Percentiles rank a stretch among this genome's conserved stretches.
Evolutionary conservation across 2,797 vertebrate genomes (phyloP).

Genomic region (Schizopygopsis malacanthus): DNA sequence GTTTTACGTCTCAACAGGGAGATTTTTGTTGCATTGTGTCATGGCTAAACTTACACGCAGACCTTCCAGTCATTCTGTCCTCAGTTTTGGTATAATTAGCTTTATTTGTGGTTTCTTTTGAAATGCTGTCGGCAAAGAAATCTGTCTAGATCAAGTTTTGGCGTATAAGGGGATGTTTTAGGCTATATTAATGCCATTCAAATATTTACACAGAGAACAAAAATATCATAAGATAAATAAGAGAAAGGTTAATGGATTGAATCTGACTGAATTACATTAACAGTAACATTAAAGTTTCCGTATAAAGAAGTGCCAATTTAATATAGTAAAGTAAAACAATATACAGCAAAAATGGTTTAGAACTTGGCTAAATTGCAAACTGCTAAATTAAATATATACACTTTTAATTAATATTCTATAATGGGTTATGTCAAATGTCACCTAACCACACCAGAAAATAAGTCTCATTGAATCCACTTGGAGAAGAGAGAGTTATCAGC

Average conservation of each 20-base stretch:
- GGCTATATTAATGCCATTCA: background rate
- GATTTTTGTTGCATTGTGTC: constrained; percentile 51
- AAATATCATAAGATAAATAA: background rate
- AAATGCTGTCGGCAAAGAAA: constrained; percentile 17
- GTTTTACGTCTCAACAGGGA: constrained; percentile 31
- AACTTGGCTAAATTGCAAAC: background rate
- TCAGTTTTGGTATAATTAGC: constrained; percentile 40
- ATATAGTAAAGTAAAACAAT: background rate
- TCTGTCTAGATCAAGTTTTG: constrained; percentile 9
- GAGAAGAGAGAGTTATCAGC: background rate
- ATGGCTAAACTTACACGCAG: constrained; percentile 39
- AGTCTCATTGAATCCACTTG: background rate
- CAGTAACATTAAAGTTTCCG: background rate
- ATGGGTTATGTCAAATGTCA: background rate
- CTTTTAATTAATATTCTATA: background rate
- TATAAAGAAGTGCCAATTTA: background rate
- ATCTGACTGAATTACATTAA: background rate
- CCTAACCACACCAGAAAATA: background rate
- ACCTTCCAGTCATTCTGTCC: constrained; percentile 27
- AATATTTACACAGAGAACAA: background rate
- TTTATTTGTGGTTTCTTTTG: constrained; percentile 55
- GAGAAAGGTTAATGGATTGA: background rate
- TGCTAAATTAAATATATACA: background rate
- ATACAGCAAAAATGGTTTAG: background rate
- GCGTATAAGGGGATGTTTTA: background rate